phyloP scores from a whole-genome alignment of 2,888 invertebrate species.

The Rhodophaea formosa region DNA sequence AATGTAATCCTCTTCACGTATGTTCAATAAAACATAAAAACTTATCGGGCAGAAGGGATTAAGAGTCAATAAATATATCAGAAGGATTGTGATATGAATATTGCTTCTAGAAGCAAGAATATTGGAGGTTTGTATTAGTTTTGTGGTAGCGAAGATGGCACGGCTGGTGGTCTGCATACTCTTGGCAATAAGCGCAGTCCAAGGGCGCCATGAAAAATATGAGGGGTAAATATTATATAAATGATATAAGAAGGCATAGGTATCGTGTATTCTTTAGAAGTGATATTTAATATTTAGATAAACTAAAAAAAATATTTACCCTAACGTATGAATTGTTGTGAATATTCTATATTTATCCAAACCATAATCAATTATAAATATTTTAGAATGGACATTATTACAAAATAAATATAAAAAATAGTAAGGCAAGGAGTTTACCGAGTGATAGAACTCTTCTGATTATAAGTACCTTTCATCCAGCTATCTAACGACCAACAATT shows the following conservation, averaged over 20 bases:
- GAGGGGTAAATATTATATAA: slow-evolving; percentile 54
- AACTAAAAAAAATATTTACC: too few relatives aligned
- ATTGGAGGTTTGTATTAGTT: slow-evolving; percentile 2
- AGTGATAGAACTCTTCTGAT: too few relatives aligned
- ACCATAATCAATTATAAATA: too few relatives aligned
- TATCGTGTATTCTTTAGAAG: too few relatives aligned
- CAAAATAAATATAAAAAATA: too few relatives aligned
- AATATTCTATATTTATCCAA: too few relatives aligned
- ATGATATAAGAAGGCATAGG: background rate
- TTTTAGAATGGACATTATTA: too few relatives aligned
- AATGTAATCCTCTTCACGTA: background rate
- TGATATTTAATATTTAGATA: too few relatives aligned
- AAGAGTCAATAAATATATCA: slow-evolving; percentile 8
- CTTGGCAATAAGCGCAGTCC: slow-evolving; percentile 42
- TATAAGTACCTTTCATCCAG: too few relatives aligned
- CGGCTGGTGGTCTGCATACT: slow-evolving; percentile 47
- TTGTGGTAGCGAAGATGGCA: slow-evolving; percentile 43
- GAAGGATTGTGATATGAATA: slow-evolving; percentile 3
- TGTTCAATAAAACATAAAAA: background rate
- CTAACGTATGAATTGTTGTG: too few relatives aligned
- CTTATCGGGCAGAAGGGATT: background rate
- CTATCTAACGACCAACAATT: too few relatives aligned
- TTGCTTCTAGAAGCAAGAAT: background rate
- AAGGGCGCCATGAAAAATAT: slow-evolving; percentile 66
- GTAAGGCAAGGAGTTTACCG: too few relatives aligned